phyloP scores from a whole-genome alignment of 2,888 invertebrate genomes.

The Cryptophagus acutangulus region DNA sequence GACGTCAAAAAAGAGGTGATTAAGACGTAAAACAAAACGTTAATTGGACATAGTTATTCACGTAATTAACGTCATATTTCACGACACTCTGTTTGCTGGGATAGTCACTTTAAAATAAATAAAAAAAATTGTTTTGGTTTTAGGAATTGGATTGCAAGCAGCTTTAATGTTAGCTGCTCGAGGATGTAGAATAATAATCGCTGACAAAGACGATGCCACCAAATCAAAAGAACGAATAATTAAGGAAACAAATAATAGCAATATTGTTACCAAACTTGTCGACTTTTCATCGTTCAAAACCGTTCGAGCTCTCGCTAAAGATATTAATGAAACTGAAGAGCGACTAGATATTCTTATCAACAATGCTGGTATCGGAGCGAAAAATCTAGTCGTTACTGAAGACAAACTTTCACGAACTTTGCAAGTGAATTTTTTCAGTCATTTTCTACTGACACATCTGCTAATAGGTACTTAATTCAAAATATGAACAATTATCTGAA shows the following conservation, averaged over 20 bases:
- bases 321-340: constrained; percentile 51
- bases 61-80: too few relatives aligned
- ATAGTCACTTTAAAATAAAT: too few relatives aligned
- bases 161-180: constrained; percentile 48
- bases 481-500: constrained; percentile 17
- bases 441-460: constrained; percentile 64
- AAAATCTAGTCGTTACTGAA: constrained; percentile 48
- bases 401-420: constrained; percentile 61
- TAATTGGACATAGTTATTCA: too few relatives aligned
- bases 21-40: too few relatives aligned
- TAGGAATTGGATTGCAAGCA: constrained; percentile 48
- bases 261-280: constrained; percentile 45
- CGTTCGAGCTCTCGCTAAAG: constrained; percentile 57
- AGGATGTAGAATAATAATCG: constrained; percentile 53
- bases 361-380: constrained; percentile 57
- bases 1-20: too few relatives aligned
- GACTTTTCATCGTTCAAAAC: constrained; percentile 54
- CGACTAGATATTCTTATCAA: constrained; percentile 60
- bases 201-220: constrained; percentile 43
- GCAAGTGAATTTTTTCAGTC: constrained; percentile 67
- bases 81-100: too few relatives aligned
- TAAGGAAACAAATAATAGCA: constrained; percentile 37
- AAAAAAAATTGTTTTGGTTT: too few relatives aligned
- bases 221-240: constrained; percentile 36
- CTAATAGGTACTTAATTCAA: constrained; percentile 51